Evolutionary conservation across 2,113 vertebrate species (phyloP).

Genomic region (Echinops telfairi): DNA sequence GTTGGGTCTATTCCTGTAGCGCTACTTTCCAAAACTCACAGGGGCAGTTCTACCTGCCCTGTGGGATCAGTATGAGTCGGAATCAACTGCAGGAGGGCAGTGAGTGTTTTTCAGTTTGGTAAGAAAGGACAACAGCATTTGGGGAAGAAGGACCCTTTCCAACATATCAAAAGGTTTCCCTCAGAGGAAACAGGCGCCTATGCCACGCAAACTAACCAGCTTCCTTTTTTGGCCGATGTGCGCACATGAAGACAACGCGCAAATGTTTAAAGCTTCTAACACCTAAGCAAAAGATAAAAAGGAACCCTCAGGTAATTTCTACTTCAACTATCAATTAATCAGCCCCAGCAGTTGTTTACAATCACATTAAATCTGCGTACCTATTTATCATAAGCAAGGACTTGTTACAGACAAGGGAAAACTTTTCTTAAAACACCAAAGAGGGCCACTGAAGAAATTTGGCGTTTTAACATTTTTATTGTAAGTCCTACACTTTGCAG

Average conservation of each 20-base stretch:
- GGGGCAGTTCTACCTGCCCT: too few relatives aligned
- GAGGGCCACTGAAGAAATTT: slow-evolving; percentile 26
- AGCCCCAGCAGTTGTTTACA: slow-evolving; percentile 57
- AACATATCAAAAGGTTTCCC: slow-evolving; percentile 37
- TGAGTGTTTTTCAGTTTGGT: too few relatives aligned
- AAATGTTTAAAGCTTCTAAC: slow-evolving; percentile 55
- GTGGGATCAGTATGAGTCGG: too few relatives aligned
- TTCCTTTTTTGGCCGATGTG: background rate
- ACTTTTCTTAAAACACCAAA: background rate
- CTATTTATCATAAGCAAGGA: slow-evolving; percentile 25
- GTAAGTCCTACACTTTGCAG: background rate
- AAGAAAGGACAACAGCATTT: background rate
- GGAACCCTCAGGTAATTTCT: slow-evolving; percentile 55
- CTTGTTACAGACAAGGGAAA: background rate
- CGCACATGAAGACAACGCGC: slow-evolving; percentile 28
- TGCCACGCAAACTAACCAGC: background rate
- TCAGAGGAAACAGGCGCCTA: background rate
- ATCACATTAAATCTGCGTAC: slow-evolving; percentile 51
- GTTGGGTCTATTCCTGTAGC: too few relatives aligned
- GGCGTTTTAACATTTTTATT: background rate
- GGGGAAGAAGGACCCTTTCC: background rate
- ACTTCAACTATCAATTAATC: slow-evolving; percentile 73
- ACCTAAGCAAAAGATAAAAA: slow-evolving; percentile 50
- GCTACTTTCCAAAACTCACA: too few relatives aligned
- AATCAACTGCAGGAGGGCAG: too few relatives aligned